Evolutionary conservation across 2,113 vertebrate genomes (phyloP).

Genomic region (Oncorhynchus gorbuscha): DNA sequence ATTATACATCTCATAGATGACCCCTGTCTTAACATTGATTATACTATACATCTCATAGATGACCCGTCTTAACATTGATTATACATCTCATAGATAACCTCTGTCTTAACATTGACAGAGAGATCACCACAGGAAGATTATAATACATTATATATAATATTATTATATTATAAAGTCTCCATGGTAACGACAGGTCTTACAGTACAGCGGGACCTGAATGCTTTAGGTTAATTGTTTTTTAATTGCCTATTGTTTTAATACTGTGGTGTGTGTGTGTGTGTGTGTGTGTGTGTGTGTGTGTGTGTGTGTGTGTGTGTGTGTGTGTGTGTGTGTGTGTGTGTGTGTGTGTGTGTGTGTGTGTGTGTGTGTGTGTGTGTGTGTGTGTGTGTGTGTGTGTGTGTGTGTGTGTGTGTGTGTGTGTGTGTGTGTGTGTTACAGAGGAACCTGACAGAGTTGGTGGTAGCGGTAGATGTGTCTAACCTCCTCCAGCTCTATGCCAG

Average conservation of each 20-base stretch:
- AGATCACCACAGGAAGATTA: background rate
- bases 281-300: background rate
- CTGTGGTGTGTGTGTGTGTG: background rate
- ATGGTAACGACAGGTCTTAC: background rate
- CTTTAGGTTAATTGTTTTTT: too few relatives aligned
- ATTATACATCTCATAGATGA: too few relatives aligned
- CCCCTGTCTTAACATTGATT: too few relatives aligned
- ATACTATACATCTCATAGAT: too few relatives aligned
- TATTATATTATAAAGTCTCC: too few relatives aligned
- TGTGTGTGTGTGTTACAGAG: slow-evolving; percentile 69
- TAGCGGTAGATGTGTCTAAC: slow-evolving; percentile 83
- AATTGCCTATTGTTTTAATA: background rate
- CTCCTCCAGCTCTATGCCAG: slow-evolving; percentile 86
- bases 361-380: slow-evolving; percentile 1
- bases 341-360: background rate
- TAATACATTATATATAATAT: too few relatives aligned
- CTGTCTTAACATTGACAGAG: too few relatives aligned
- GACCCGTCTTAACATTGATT: too few relatives aligned
- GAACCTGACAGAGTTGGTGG: slow-evolving; percentile 88
- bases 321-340: background rate
- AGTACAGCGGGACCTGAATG: too few relatives aligned
- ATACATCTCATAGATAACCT: too few relatives aligned
- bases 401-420: slow-evolving; percentile 10
- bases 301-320: background rate
- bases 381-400: slow-evolving; percentile 11